Conservation (phyloP, 2,113 vertebrate species). For the Scophthalmus maximus region DNA sequence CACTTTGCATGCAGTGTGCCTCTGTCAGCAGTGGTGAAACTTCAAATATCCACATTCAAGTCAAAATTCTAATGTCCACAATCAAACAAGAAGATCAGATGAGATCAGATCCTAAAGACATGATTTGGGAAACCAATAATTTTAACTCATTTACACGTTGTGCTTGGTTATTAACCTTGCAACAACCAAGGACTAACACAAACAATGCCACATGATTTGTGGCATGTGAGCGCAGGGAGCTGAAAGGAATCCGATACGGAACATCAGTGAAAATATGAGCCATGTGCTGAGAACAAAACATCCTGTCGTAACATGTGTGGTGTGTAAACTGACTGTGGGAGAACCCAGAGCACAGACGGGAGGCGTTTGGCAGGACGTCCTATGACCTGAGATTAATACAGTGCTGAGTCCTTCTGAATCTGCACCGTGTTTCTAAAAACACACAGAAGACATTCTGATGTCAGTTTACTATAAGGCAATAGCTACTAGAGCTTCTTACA, state of each 20-base stretch:
- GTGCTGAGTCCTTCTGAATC: background rate
- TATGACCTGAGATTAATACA: background rate
- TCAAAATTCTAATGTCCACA: background rate
- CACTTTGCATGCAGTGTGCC: background rate
- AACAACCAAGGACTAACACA: constrained; percentile 6
- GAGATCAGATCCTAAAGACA: background rate
- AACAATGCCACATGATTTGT: constrained; percentile 14
- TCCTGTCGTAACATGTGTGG: constrained; percentile 57
- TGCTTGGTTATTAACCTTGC: background rate
- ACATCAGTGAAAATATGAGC: constrained; percentile 57
- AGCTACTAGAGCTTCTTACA: background rate
- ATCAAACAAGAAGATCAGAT: background rate
- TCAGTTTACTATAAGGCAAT: background rate
- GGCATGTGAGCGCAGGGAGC: background rate
- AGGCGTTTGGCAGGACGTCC: background rate
- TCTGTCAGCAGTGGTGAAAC: background rate
- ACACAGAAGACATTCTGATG: background rate
- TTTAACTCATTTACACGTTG: background rate
- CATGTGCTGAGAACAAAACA: constrained; percentile 61
- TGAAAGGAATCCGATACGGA: constrained; percentile 31
- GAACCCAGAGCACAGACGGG: constrained; percentile 25
- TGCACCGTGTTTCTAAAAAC: background rate
- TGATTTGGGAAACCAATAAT: background rate
- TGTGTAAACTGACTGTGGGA: constrained; percentile 40
- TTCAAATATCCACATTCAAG: background rate